Percentiles rank a stretch among this genome's conserved stretches.
Conservation (phyloP, 2,797 vertebrate genomes). For the Phalanger gymnotis region DNA sequence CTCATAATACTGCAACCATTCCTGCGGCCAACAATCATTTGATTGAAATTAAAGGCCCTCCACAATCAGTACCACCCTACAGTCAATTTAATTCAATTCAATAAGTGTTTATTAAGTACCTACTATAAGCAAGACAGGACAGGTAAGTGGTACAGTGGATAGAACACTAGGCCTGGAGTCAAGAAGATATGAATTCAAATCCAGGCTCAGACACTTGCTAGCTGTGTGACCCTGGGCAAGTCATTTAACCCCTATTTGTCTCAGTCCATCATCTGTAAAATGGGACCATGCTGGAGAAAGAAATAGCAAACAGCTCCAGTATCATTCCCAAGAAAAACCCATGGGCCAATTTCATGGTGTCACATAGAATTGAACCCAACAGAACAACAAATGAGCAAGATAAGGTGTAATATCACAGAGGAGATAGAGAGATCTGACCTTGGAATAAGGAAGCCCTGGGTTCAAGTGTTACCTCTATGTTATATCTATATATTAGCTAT, state of each 20-base stretch:
- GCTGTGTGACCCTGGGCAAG: not conserved
- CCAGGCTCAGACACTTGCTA: not conserved
- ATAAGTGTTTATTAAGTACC: not conserved
- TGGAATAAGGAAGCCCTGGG: not conserved
- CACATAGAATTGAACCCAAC: not conserved
- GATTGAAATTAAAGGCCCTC: not conserved
- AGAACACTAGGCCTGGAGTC: not conserved
- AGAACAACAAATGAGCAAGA: not conserved
- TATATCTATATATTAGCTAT: not conserved
- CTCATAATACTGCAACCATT: not conserved
- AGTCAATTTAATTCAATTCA: not conserved
- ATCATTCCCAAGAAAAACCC: not conserved
- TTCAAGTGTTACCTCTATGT: not conserved
- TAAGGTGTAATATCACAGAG: not conserved
- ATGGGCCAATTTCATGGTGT: not conserved
- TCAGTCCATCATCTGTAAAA: not conserved
- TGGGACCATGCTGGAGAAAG: not conserved
- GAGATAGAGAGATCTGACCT: not conserved
- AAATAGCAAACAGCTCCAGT: not conserved
- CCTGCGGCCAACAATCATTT: not conserved
- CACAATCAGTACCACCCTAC: not conserved
- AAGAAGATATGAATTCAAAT: not conserved
- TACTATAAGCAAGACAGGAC: not conserved
- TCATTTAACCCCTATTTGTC: not conserved
- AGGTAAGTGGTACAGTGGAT: not conserved